phyloP scores from a whole-genome alignment of 2,888 invertebrate genomes.

The Habroteleia sp. region DNA sequence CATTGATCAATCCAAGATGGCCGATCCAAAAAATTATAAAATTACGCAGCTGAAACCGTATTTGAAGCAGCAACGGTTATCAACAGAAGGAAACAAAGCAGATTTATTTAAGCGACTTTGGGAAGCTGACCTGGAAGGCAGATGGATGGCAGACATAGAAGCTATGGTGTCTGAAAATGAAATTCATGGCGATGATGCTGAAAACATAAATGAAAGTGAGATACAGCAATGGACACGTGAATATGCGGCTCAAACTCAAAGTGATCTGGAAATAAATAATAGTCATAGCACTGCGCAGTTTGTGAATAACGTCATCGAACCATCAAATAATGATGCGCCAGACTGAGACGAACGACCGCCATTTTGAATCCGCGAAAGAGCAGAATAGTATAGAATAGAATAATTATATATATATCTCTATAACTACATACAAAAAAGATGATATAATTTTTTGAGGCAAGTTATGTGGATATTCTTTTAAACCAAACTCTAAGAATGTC shows the following conservation, averaged over 20 bases:
- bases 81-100: slow-evolving; percentile 7
- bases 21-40: slow-evolving; percentile 7
- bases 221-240: not conserved
- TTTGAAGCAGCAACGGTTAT: not conserved
- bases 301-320: not conserved
- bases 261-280: not conserved
- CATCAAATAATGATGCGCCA: not conserved
- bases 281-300: slow-evolving; percentile 2
- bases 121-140: slow-evolving; percentile 25
- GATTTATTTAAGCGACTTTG: slow-evolving; percentile 13
- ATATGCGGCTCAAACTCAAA: not conserved
- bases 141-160: slow-evolving; percentile 9
- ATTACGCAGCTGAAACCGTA: slow-evolving; percentile 11
- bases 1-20: slow-evolving; percentile 1
- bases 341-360: not conserved
- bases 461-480: too few relatives aligned
- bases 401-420: too few relatives aligned
- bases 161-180: slow-evolving; percentile 1
- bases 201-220: not conserved
- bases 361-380: not conserved
- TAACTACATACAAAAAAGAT: too few relatives aligned
- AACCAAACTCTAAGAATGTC: too few relatives aligned
- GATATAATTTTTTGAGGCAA: too few relatives aligned
- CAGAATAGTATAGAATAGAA: too few relatives aligned
- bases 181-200: not conserved